These are phyloP conservation scores for Mnemiopsis leidyi DNA, from an alignment of 37 sponge, comb jelly and placozoan species.

Conservation along the genomic window DNA sequence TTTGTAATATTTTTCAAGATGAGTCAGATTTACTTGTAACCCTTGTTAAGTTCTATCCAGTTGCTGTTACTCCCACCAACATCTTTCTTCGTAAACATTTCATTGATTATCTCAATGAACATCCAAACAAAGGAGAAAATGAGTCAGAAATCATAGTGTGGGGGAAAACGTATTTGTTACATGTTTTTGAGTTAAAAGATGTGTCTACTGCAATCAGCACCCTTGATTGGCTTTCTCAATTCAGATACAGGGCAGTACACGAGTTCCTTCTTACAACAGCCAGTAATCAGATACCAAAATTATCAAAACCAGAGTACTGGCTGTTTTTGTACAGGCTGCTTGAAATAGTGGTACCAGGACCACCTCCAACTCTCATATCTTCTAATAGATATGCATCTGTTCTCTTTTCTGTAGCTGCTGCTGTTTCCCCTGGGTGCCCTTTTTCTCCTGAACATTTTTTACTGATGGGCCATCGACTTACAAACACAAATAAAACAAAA, in stretches of 20 bases:
- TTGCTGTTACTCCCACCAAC: background rate
- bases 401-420: conserved; percentile 26
- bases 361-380: conserved; percentile 52
- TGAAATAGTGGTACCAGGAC: conserved; percentile 23
- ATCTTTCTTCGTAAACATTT: background rate
- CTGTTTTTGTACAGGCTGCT: background rate
- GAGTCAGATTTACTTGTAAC: conserved; percentile 17
- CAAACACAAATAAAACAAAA: too few species aligned
- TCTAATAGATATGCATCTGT: conserved; percentile 48
- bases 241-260: conserved; percentile 20
- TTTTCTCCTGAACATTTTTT: background rate
- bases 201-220: background rate
- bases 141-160: conserved; percentile 23
- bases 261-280: conserved; percentile 27
- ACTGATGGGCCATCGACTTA: background rate
- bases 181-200: conserved; percentile 27
- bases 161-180: conserved; percentile 7
- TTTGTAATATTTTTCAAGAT: background rate
- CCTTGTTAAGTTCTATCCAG: conserved; percentile 35
- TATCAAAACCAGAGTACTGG: conserved; percentile 45
- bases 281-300: background rate
- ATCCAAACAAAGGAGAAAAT: conserved; percentile 11
- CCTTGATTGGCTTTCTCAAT: conserved; percentile 14
- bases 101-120: background rate
- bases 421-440: background rate